Conservation (phyloP, 2,888 invertebrate species). For the Megalurothrips usitatus region DNA sequence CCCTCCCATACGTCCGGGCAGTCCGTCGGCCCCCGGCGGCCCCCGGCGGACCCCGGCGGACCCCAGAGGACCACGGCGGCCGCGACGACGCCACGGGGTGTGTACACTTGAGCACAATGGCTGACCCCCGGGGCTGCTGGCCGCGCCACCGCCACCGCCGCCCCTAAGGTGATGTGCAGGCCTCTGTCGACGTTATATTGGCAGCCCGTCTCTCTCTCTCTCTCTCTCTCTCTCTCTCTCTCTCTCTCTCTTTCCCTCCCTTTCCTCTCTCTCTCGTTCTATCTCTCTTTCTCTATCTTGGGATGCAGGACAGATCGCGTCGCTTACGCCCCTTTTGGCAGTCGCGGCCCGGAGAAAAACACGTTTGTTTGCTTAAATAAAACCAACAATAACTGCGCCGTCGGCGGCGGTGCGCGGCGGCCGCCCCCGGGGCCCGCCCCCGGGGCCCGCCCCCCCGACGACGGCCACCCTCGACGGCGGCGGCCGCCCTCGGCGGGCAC, state of each 20-base stretch:
- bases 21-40: no score
- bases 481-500: no score
- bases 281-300: no score
- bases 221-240: no score
- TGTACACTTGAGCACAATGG: constrained; percentile 1
- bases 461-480: no score
- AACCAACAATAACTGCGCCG: not conserved
- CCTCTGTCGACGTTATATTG: not conserved
- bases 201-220: not conserved
- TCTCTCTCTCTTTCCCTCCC: no score
- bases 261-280: no score
- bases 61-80: not conserved
- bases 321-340: not conserved
- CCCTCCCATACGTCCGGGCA: no score
- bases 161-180: not conserved
- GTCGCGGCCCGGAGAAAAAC: constrained; percentile 9
- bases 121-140: not conserved
- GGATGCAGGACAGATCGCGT: not conserved
- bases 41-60: not conserved
- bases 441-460: not conserved
- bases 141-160: not conserved
- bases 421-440: not conserved
- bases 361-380: constrained; percentile 25
- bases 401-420: not conserved
- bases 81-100: not conserved